Base-by-base conservation (phyloP, 2,797 vertebrate species). In the Sebastes iracundus region DNA sequence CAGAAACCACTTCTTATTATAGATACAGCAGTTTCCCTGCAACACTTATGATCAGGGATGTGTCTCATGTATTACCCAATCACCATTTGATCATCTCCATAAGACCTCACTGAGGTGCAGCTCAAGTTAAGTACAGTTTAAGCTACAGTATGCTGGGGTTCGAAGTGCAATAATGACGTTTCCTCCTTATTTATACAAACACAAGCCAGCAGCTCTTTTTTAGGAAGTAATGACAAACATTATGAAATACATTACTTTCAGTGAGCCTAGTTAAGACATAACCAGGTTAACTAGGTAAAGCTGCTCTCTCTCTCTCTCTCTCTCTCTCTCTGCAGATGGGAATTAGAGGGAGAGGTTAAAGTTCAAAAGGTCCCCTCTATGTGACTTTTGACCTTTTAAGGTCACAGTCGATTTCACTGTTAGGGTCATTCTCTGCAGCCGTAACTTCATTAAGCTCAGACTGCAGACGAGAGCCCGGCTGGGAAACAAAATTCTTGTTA, bases 101-200 rank as follows among this genome's bases (percentile, higher is more conserved):
- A 64, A 20, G 33, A 72, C 63, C 42, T 35, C 52, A 66, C 13
- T 58, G 5, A 42, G 58, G 42, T 64, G 73, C 66, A 76, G 53
- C 49, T 84, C 60, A 16, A 73, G 30, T 52, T 2, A 52, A 72
- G 14, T 73, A 23, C 63, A 66, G 49, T 63, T 32, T 30, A 83
- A 81, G 38, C 59, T 64, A 55, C 20, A 80, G 13, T 58, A 42
- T 62, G 68, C 75, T 56, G 64, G 32, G 74, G 9, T 80, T 83
- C n/a, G 5, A 89, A 67, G 87, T 87, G 91, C 90, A 92, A 92
- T 92, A 93, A 90, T 77, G 12, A 30, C 1, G 13, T 77, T 80
- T 62, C 62, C 27, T 81, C 33, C 12, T 75, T 6, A 2, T 66
- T 60, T 46, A 46, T 22, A 63, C 7, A 18, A 49, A 46, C 38